Conservation (phyloP, 2,888 invertebrate genomes). For the Orchesella flavescens region DNA sequence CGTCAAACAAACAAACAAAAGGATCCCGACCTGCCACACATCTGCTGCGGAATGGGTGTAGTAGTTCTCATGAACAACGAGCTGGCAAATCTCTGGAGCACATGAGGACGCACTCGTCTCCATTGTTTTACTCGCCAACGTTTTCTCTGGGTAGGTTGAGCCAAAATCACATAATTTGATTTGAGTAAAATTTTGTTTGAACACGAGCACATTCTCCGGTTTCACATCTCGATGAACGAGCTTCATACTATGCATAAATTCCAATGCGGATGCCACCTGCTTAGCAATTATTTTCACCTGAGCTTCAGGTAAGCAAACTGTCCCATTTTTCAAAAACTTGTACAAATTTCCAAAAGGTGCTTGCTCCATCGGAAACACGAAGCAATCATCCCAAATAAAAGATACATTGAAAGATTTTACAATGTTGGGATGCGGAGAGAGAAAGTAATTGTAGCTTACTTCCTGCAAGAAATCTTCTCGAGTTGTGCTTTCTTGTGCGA, state of each 20-base stretch:
- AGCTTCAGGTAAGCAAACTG: slow-evolving; percentile 54
- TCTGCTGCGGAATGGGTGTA: slow-evolving; percentile 81
- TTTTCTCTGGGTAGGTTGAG: slow-evolving; percentile 80
- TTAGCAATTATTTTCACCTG: slow-evolving; percentile 81
- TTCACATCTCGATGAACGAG: slow-evolving; percentile 92
- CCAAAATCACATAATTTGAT: slow-evolving; percentile 94
- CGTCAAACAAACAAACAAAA: slow-evolving; percentile 81
- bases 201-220: slow-evolving; percentile 90
- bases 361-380: slow-evolving; percentile 82
- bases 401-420: slow-evolving; percentile 84
- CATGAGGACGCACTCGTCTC: slow-evolving; percentile 79
- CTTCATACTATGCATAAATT: slow-evolving; percentile 84
- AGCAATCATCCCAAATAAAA: slow-evolving; percentile 78
- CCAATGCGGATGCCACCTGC: slow-evolving; percentile 84
- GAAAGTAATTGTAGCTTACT: slow-evolving; percentile 84
- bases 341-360: slow-evolving; percentile 83
- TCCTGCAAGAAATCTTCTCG: slow-evolving; percentile 82
- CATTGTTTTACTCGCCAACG: slow-evolving; percentile 77
- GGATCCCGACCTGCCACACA: slow-evolving; percentile 85
- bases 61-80: slow-evolving; percentile 79
- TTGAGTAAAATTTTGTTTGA: slow-evolving; percentile 83
- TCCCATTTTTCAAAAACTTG: slow-evolving; percentile 74
- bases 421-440: slow-evolving; percentile 85
- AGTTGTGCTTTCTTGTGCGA: slow-evolving; percentile 77
- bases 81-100: slow-evolving; percentile 79